Evolutionary conservation across 2,888 invertebrate species (phyloP).

Genomic region (Epinotia demarniana): DNA sequence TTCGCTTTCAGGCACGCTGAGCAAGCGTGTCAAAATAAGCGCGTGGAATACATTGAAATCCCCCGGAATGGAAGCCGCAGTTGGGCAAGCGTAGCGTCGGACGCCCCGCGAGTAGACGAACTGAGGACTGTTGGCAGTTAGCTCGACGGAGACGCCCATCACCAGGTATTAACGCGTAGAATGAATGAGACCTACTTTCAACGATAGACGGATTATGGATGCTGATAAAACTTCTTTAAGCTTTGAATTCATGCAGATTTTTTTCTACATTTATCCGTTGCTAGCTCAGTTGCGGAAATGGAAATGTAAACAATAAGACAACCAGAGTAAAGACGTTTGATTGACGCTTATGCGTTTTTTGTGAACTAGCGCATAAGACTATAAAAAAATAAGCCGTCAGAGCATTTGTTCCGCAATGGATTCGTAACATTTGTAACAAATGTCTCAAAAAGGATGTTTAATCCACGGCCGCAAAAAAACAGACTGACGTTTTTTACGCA

Average conservation of each 20-base stretch:
- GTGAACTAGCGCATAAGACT: not conserved
- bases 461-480: conserved; percentile 58
- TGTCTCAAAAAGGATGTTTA: conserved; percentile 49
- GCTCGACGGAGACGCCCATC: too few relatives aligned
- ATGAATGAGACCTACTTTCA: too few relatives aligned
- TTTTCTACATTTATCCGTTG: not conserved
- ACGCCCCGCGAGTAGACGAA: too few relatives aligned
- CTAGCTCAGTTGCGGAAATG: not conserved
- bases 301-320: conserved; percentile 11
- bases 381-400: conserved; percentile 22
- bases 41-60: too few relatives aligned
- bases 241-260: not conserved
- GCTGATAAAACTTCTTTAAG: not conserved
- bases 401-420: conserved; percentile 24
- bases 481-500: conserved; percentile 59
- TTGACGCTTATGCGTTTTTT: conserved; percentile 25
- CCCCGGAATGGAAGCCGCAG: too few relatives aligned
- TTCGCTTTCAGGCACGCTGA: too few relatives aligned
- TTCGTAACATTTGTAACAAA: conserved; percentile 27
- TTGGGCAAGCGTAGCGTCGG: too few relatives aligned
- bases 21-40: too few relatives aligned
- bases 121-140: too few relatives aligned
- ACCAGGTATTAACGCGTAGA: too few relatives aligned
- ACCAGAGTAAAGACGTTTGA: conserved; percentile 32
- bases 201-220: too few relatives aligned